These are phyloP conservation scores for Psephotus haematonotus DNA, from an alignment of 2,113 vertebrate species.

Conservation along the genomic window DNA sequence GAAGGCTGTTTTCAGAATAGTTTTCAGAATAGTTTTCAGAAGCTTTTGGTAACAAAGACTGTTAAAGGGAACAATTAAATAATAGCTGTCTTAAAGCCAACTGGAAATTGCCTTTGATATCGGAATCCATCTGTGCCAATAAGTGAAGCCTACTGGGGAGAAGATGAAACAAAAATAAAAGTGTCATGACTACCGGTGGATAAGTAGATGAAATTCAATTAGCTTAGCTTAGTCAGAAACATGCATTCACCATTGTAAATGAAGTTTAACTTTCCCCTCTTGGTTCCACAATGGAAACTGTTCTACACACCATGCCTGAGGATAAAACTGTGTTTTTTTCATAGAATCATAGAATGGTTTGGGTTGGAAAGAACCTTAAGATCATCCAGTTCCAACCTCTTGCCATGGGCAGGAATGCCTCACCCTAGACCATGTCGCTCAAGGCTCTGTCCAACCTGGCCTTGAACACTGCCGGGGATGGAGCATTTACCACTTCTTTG, in stretches of 20 bases:
- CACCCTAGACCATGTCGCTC: neutral
- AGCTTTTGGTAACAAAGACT: neutral
- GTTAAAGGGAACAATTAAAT: conserved; percentile 33
- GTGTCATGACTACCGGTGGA: neutral
- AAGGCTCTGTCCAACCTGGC: neutral
- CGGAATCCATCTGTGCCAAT: neutral
- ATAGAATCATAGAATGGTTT: neutral
- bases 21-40: no score
- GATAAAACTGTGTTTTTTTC: neutral
- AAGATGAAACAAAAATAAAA: conserved; percentile 26
- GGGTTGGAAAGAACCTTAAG: neutral
- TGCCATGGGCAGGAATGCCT: neutral
- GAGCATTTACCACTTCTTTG: neutral
- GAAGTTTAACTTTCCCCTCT: neutral
- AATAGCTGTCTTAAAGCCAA: conserved; percentile 23
- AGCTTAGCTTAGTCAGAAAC: neutral
- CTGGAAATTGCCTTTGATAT: conserved; percentile 42
- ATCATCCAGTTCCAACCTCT: neutral
- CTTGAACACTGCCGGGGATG: neutral
- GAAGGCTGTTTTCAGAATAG: no score
- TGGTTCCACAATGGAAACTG: neutral
- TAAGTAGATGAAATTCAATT: conserved; percentile 12
- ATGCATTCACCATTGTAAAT: neutral
- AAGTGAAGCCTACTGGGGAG: neutral
- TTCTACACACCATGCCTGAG: neutral